Percentiles rank a stretch among this genome's conserved stretches.
These are phyloP conservation scores for Lydus trimaculatus DNA, from an alignment of 2,888 invertebrate genomes.

Conservation along the genomic window DNA sequence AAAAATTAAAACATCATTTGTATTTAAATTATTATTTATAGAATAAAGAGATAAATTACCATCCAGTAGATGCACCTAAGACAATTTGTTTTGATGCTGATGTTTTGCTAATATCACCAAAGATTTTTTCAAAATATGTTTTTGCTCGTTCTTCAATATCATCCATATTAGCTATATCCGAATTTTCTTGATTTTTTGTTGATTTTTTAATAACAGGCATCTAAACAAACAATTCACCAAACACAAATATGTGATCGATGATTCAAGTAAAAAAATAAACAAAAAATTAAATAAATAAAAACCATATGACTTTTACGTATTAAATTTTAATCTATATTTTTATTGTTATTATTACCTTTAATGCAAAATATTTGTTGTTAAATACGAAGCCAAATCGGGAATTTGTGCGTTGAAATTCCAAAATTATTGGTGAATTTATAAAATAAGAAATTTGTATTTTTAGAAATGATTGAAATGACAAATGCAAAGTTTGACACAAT, in stretches of 20 bases:
- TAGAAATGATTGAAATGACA: not conserved
- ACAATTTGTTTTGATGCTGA: slow-evolving; percentile 88
- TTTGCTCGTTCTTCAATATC: slow-evolving; percentile 69
- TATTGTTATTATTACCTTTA: not conserved
- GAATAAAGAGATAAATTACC: slow-evolving; percentile 64
- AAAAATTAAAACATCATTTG: too few relatives aligned
- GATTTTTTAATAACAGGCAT: slow-evolving; percentile 29
- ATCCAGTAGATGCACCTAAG: slow-evolving; percentile 88
- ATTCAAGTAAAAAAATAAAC: not conserved
- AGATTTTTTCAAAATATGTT: slow-evolving; percentile 74
- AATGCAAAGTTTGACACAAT: not conserved
- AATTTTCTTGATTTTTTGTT: slow-evolving; percentile 50
- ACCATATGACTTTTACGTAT: not conserved
- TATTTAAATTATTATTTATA: slow-evolving; percentile 9
- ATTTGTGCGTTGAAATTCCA: not conserved
- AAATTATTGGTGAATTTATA: not conserved
- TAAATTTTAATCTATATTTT: not conserved
- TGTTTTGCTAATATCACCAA: slow-evolving; percentile 83
- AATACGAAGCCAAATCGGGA: not conserved
- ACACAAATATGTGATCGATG: not conserved
- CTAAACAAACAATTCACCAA: not conserved
- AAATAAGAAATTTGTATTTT: slow-evolving; percentile 1
- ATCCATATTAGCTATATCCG: slow-evolving; percentile 68
- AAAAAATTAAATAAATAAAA: not conserved
- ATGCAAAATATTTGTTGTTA: not conserved